Evolutionary conservation across 2,797 vertebrate genomes (phyloP).

Genomic region (Coregonus ussuriensis): DNA sequence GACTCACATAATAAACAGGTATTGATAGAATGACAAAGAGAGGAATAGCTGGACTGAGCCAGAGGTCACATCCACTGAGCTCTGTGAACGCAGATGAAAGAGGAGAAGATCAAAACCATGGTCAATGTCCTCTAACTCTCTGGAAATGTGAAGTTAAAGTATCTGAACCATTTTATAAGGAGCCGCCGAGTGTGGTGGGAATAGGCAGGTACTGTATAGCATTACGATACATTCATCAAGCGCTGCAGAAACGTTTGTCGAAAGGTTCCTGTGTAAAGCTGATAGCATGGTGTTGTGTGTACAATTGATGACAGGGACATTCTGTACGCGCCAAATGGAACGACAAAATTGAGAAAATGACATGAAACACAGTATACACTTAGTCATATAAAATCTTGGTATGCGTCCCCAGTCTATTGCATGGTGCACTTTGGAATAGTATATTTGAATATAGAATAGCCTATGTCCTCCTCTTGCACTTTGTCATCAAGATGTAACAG

Average conservation of each 20-base stretch:
- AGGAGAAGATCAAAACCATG: conserved; percentile 10
- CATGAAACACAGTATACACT: not conserved
- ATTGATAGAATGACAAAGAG: no score
- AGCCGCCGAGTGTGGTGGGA: conserved; percentile 6
- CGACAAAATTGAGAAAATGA: not conserved
- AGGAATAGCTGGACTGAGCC: not conserved
- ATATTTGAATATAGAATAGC: not conserved
- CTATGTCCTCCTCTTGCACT: not conserved
- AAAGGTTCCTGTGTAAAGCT: conserved; percentile 27
- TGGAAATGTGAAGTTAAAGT: not conserved
- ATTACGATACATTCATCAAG: no score
- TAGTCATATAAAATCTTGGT: not conserved
- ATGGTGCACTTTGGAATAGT: not conserved
- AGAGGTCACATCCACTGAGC: not conserved
- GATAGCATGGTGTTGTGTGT: not conserved
- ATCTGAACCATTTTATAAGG: not conserved
- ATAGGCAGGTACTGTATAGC: not conserved
- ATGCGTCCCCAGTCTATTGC: not conserved
- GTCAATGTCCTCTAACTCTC: not conserved
- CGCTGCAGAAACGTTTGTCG: no score
- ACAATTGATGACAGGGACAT: conserved; percentile 35
- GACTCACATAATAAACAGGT: no score
- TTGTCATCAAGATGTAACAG: not conserved
- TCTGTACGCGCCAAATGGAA: not conserved
- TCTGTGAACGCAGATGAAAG: conserved; percentile 28